phyloP scores from a whole-genome alignment of 2,797 vertebrate genomes.

The Meda fulgida region DNA sequence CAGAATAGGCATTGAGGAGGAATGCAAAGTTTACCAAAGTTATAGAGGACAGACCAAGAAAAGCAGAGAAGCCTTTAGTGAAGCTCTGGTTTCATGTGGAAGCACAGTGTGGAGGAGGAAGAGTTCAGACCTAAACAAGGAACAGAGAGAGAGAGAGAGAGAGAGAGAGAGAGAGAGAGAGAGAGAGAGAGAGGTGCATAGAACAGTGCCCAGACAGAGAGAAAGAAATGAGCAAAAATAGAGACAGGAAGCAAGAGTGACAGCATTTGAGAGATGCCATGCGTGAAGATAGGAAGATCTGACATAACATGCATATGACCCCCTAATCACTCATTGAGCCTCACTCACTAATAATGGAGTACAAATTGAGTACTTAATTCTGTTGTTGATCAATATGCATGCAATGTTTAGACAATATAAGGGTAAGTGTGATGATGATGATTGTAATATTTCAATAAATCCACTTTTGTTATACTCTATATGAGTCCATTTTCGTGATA shows the following conservation, averaged over 20 bases:
- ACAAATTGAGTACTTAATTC: not conserved
- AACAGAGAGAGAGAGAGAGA: constrained; percentile 78
- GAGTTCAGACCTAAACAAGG: constrained; percentile 98
- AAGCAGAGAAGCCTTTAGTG: constrained; percentile 99
- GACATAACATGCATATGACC: constrained; percentile 60
- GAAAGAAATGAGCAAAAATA: constrained; percentile 66
- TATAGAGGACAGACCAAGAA: constrained; percentile 98
- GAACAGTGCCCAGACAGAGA: constrained; percentile 68
- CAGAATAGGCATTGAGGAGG: constrained; percentile 70
- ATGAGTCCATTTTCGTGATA: not conserved
- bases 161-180: constrained; percentile 69
- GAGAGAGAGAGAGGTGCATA: constrained; percentile 66
- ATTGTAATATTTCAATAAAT: not conserved
- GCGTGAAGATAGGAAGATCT: constrained; percentile 64
- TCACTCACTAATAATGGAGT: not conserved
- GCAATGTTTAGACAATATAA: constrained; percentile 18
- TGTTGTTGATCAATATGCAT: constrained; percentile 16
- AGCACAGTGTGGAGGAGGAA: constrained; percentile 96
- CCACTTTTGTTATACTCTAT: not conserved
- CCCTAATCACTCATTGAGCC: constrained; percentile 2
- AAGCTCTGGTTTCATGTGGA: constrained; percentile 99
- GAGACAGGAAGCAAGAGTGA: constrained; percentile 64
- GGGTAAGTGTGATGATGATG: constrained; percentile 6
- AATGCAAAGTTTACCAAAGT: constrained; percentile 92
- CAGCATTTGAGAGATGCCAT: constrained; percentile 49